Evolutionary conservation across 2,797 vertebrate species (phyloP), one percentile per base, ranked within the genome.

Genomic region (Pterois miles): DNA sequence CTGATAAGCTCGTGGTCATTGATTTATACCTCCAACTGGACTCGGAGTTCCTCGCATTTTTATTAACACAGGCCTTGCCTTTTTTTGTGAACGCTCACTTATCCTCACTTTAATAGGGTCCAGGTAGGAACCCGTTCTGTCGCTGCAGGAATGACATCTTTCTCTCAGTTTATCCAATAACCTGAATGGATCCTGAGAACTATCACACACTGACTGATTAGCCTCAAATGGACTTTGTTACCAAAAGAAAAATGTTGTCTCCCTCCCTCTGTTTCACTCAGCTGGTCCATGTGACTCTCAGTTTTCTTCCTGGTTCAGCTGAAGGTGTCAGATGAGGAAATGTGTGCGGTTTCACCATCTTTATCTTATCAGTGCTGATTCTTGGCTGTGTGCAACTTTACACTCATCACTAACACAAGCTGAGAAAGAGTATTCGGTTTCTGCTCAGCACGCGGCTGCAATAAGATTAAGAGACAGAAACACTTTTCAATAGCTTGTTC

Each of bases 301-400:
- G 25, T 83, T 77, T 76, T 82, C 60, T 80, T 82, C 78, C 76
- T 76, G 78, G 85, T 89, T 88, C 71, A 86, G 52, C 40, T 63
- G 50, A 73, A 78, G 75, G 81, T 84, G 59, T 84, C 67, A 40
- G 71, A 79, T 77, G 73, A 72, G 60, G 65, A 71, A 33, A n/a
- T 65, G 65, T 48, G 70, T 59, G 53, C n/a, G 4, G 54, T 66
- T 86, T 74, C 33, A 73, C 22, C 27, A 22, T 75, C 56, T 86
- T 86, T 78, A 88, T 83, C 82, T 86, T 73, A 84, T 88, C 82
- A 59, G 31, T 0, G 6, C 54, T 74, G 65, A 65, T 70, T 68
- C 56, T 34, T 20, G 62, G 14, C 78, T 71, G 12, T 38, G 25
- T n/a, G 23, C 38, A 60, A 63, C 62, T 78, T 78, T 27, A 71